Conservation (phyloP, 2,113 vertebrate species). For the Dicerorhinus sumatrensis region DNA sequence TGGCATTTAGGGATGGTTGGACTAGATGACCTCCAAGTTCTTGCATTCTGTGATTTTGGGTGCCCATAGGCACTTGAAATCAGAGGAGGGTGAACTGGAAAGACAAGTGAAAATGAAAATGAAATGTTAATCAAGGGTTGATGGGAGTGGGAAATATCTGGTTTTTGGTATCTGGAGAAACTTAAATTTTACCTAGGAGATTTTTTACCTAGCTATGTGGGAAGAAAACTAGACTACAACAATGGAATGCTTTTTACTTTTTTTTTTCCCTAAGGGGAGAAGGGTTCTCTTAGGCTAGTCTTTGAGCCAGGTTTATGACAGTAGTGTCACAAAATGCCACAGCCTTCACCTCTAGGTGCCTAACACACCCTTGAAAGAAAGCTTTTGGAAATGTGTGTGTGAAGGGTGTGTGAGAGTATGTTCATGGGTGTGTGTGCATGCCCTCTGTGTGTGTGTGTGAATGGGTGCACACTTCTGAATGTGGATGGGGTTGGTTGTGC, state of each 20-base stretch:
- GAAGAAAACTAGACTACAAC: slow-evolving; percentile 44
- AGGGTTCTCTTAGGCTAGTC: neutral
- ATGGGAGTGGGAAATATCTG: neutral
- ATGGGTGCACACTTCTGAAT: slow-evolving; percentile 31
- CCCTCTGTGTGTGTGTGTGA: neutral
- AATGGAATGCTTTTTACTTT: neutral
- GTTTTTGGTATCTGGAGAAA: slow-evolving; percentile 29
- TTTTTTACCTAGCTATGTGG: slow-evolving; percentile 30
- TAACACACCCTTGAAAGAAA: slow-evolving; percentile 56
- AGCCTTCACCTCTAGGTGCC: slow-evolving; percentile 36
- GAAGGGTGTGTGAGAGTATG: slow-evolving; percentile 47
- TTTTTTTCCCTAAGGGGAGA: neutral
- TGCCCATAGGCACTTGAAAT: neutral
- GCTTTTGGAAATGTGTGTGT: slow-evolving; percentile 30
- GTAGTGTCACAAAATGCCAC: slow-evolving; percentile 39
- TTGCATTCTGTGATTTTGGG: slow-evolving; percentile 60
- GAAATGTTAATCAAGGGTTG: slow-evolving; percentile 29
- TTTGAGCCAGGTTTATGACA: slow-evolving; percentile 50
- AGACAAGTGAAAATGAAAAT: slow-evolving; percentile 57
- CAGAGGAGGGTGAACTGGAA: neutral
- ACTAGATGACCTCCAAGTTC: slow-evolving; percentile 6
- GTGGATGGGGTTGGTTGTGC: slow-evolving; percentile 31
- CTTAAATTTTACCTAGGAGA: slow-evolving; percentile 15
- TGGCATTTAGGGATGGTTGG: slow-evolving; percentile 43
- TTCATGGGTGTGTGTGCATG: slow-evolving; percentile 18